Base-by-base conservation (phyloP, 1,140 invertebrate genomes). In the Atta texana region DNA sequence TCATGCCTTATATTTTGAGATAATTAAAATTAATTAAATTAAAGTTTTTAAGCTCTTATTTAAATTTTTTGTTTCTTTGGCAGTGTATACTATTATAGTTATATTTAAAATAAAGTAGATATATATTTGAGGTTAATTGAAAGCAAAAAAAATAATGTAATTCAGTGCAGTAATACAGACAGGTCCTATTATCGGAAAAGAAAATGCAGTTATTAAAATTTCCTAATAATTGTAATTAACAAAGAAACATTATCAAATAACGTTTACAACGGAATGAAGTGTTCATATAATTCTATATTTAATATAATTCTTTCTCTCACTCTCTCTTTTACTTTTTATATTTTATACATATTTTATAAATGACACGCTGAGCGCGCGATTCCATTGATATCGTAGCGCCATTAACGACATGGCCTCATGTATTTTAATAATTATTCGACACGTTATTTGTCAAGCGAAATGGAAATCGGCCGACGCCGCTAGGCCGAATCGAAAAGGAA, bases 381-480 rank as follows among this genome's bases (percentile, higher is more conserved):
- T 81, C 10, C 53, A 57, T 71, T 64, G 55, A 39, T 57, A 74
- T 31, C 44, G 64, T 71, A 39, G 6, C 55, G 49, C 53, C 34
- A 84, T 75, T 77, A 57, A 31, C 8, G 53, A 21, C 18, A 12
- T 49, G 44, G 18, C 24, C 39, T 44, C 74, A 68, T 78, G 64
- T 44, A 68, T 77, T 81, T 81, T 86, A 86, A 87, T 90, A 87
- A 90, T 87, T 84, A 49, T 53, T 80, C 86, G 80, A 85, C 86
- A 85, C 89, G 89, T 91, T 76, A 90, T 90, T 82, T 88, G 90
- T 91, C 90, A 90, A 88, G 49, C 18, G 34, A 85, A 91, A 91
- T 91, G 78, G 86, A 90, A 91, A 90, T 80, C 77, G 90, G 66
- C 55, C 64, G 74, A 75, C 39, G 77, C 49, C 59, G 63, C 59